phyloP scores from a whole-genome alignment of 1,140 invertebrate species.

The Lasaia peninsularis region DNA sequence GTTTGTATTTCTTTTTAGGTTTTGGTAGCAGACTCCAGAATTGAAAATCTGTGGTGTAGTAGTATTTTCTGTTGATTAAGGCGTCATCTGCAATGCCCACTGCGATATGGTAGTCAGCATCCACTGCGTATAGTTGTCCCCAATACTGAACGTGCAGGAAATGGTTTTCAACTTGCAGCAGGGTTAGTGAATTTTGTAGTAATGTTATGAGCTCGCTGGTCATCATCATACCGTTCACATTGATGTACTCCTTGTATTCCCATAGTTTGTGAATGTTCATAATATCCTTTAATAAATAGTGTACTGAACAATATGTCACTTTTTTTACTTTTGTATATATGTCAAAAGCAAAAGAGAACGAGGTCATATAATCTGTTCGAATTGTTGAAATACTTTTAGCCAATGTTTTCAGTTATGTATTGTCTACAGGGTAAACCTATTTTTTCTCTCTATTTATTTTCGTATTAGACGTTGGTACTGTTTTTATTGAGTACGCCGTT shows the following conservation, averaged over 20 bases:
- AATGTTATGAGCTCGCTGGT: constrained; percentile 81
- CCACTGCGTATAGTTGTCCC: constrained; percentile 83
- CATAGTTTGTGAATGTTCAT: constrained; percentile 67
- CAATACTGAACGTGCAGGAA: constrained; percentile 85
- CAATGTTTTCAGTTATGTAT: neutral
- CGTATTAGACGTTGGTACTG: too few relatives aligned
- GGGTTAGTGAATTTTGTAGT: constrained; percentile 82
- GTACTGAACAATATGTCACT: too few relatives aligned
- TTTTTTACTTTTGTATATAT: too few relatives aligned
- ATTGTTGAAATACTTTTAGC: neutral
- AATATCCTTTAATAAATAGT: neutral
- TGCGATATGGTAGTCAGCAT: constrained; percentile 85
- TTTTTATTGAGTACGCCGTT: too few relatives aligned
- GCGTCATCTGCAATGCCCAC: constrained; percentile 84
- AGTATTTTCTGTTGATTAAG: constrained; percentile 81
- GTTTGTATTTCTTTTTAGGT: constrained; percentile 78
- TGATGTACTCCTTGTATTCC: constrained; percentile 63
- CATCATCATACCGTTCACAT: constrained; percentile 79
- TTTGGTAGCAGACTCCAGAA: constrained; percentile 84
- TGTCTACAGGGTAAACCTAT: neutral
- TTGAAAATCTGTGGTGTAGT: constrained; percentile 83
- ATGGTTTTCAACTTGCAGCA: constrained; percentile 87
- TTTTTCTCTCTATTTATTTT: too few relatives aligned
- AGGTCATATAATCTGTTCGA: neutral
- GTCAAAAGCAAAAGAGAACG: neutral